phyloP scores from a whole-genome alignment of 2,888 invertebrate genomes.

The Dorcus hopei region DNA sequence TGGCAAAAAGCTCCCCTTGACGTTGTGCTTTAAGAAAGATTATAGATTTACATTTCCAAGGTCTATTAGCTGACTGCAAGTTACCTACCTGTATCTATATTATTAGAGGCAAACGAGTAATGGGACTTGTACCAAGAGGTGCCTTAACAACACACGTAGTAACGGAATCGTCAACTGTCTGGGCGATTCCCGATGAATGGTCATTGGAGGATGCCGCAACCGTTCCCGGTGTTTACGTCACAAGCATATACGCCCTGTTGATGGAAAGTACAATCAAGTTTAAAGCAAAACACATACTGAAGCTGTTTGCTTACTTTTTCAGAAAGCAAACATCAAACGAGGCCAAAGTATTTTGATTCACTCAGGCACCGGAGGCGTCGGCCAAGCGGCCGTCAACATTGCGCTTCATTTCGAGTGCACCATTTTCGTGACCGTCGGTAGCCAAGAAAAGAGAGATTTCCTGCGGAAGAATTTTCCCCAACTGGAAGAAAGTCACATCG shows the following conservation, averaged over 20 bases:
- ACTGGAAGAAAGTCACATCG: constrained; percentile 64
- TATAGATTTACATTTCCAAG: too few species aligned
- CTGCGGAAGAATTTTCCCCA: constrained; percentile 76
- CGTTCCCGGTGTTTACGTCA: constrained; percentile 70
- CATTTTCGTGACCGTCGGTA: constrained; percentile 88
- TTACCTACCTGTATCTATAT: too few species aligned
- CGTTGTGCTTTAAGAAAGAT: too few species aligned
- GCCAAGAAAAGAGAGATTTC: constrained; percentile 77
- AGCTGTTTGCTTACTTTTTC: neutral
- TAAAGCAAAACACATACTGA: too few species aligned
- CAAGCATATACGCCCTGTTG: constrained; percentile 52
- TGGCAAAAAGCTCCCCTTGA: too few species aligned
- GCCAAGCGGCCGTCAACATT: constrained; percentile 69
- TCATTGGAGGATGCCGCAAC: constrained; percentile 71
- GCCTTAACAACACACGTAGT: constrained; percentile 62
- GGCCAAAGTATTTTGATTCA: constrained; percentile 51
- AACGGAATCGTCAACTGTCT: constrained; percentile 55
- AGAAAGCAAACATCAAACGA: constrained; percentile 12
- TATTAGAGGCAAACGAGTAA: constrained; percentile 53
- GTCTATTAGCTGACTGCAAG: too few species aligned
- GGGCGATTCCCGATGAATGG: constrained; percentile 71
- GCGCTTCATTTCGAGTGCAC: constrained; percentile 62
- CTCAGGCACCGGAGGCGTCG: constrained; percentile 66
- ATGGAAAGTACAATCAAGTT: constrained; percentile 31
- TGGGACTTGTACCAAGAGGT: constrained; percentile 60